Conservation (phyloP, 2,888 invertebrate species). For the Cactoblastis cactorum region DNA sequence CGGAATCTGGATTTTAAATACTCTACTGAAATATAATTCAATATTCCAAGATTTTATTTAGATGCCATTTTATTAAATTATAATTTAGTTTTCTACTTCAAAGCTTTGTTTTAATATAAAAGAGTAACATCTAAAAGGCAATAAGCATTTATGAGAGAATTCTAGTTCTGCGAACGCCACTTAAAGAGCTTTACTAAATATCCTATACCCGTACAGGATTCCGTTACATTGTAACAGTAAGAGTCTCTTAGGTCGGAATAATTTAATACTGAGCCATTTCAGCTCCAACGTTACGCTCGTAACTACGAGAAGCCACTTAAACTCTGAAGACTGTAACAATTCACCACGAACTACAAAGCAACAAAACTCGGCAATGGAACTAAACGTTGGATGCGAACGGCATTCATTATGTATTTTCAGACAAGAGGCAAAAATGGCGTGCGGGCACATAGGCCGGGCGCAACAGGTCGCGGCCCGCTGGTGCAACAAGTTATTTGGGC, state of each 20-base stretch:
- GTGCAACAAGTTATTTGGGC: constrained; percentile 77
- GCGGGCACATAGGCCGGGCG: constrained; percentile 37
- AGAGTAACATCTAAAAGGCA: not conserved
- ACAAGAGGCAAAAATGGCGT: constrained; percentile 66
- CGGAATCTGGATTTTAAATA: too few relatives aligned
- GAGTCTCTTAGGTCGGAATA: constrained; percentile 9
- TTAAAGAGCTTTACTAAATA: not conserved
- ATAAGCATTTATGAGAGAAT: not conserved
- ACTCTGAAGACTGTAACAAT: constrained; percentile 20
- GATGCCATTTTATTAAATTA: too few relatives aligned
- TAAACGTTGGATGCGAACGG: constrained; percentile 47
- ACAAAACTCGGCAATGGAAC: constrained; percentile 54
- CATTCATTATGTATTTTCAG: constrained; percentile 76
- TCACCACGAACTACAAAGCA: constrained; percentile 26
- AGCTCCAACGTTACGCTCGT: constrained; percentile 6
- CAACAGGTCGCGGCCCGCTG: constrained; percentile 66
- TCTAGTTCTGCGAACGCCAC: not conserved
- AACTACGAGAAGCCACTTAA: constrained; percentile 21
- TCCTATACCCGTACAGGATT: constrained; percentile 1
- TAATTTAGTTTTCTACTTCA: not conserved
- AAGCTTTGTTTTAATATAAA: not conserved
- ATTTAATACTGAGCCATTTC: constrained; percentile 10
- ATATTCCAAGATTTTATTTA: too few relatives aligned
- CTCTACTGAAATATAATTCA: too few relatives aligned
- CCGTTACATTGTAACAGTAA: constrained; percentile 4